Evolutionary conservation across 2,888 invertebrate genomes (phyloP).

Genomic region (Hesperia comma): DNA sequence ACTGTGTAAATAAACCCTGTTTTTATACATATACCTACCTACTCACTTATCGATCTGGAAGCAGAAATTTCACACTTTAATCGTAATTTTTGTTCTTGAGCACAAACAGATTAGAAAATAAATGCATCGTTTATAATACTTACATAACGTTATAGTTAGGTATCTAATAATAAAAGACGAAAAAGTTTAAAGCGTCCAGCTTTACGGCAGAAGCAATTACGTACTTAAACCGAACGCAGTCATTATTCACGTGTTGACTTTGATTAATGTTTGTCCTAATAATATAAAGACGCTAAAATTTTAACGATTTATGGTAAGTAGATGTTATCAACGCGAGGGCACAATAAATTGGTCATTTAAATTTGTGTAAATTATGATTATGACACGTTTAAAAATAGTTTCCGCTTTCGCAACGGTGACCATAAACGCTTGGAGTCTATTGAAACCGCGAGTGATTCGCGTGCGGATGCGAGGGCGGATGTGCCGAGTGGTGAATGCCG

Average conservation of each 20-base stretch:
- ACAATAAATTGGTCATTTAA: conserved; percentile 14
- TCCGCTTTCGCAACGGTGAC: conserved; percentile 30
- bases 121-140: too few relatives aligned
- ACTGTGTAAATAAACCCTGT: too few relatives aligned
- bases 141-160: too few relatives aligned
- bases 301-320: background rate
- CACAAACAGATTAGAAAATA: too few relatives aligned
- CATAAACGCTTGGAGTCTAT: conserved; percentile 35
- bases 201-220: conserved; percentile 3
- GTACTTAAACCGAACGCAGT: background rate
- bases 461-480: conserved; percentile 81
- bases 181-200: background rate
- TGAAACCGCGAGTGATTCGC: conserved; percentile 55
- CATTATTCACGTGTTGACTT: conserved; percentile 3
- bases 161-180: too few relatives aligned
- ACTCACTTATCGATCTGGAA: too few relatives aligned
- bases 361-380: conserved; percentile 15
- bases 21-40: too few relatives aligned
- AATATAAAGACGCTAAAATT: conserved; percentile 4
- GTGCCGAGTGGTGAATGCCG: conserved; percentile 62
- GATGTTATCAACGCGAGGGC: background rate
- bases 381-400: conserved; percentile 18
- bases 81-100: too few relatives aligned
- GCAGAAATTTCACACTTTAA: too few relatives aligned
- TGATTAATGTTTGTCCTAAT: background rate